Evolutionary conservation across 2,888 invertebrate genomes (phyloP), one percentile per base, ranked within the genome.

Genomic region (Drosophila suboccidentalis): DNA sequence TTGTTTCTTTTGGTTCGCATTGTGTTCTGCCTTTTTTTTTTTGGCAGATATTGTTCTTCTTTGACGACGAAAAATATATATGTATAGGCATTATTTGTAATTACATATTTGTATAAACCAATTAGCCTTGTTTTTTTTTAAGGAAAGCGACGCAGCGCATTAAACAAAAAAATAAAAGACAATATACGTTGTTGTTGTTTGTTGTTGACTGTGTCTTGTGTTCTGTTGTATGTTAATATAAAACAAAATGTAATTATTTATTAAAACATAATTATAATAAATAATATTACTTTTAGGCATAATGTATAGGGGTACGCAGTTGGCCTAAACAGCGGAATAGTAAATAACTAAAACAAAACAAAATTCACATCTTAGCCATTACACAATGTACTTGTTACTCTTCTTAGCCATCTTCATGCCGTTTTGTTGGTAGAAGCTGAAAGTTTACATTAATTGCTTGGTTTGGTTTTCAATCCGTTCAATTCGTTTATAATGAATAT

Each of bases 181-280:
- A 66, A 47, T 17, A 58, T 46, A 59, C 17, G 44, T 41, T 10
- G 29, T 49, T 41, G 38, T 43, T 29, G 26, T 54, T 22, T 22
- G 55, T 54, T 54, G 62, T 60, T 73, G 68, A 68, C 68, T 74
- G 68, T 76, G 76, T 78, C 74, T 79, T 77, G 61, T 76, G 79
- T 71, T 65, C 64, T 78, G 76, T 67, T 76, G 66, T 72, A 60
- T 77, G 80, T 71, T 77, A 80, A 80, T 77, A 71, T 63, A 70
- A 80, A 81, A 78, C 75, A 74, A 86, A 86, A 80, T 86, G 75
- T 68, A 89, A 90, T 90, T 87, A 89, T 90, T 90, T 89, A 88
- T 90, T 90, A 87, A 85, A 85, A 89, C 88, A 80, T 80, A 80
- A 80, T 74, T 71, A 84, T 83, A 90, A 90, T 87, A 87, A 90